Conservation (phyloP, 2,888 invertebrate genomes). For the Anthophora plumipes region DNA sequence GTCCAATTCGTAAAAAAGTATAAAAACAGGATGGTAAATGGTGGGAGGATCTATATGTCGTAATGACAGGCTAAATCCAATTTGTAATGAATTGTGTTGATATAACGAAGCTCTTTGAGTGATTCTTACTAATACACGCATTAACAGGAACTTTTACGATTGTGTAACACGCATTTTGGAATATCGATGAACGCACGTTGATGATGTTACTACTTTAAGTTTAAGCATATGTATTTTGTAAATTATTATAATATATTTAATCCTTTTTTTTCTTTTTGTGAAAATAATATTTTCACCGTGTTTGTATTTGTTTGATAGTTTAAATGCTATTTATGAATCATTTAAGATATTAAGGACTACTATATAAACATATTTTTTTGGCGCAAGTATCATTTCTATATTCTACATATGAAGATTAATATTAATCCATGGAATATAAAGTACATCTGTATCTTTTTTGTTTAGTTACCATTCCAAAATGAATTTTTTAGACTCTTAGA, state of each 20-base stretch:
- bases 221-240: too few species aligned
- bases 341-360: too few species aligned
- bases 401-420: too few species aligned
- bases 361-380: too few species aligned
- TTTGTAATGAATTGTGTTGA: constrained; percentile 12
- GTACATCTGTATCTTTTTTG: too few species aligned
- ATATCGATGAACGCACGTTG: neutral
- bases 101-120: neutral
- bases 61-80: constrained; percentile 4
- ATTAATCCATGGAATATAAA: too few species aligned
- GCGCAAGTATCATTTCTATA: too few species aligned
- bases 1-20: constrained; percentile 31
- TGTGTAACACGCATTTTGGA: neutral
- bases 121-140: constrained; percentile 1
- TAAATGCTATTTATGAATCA: too few species aligned
- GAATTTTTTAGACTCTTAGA: too few species aligned
- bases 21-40: constrained; percentile 12
- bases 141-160: constrained; percentile 5
- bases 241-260: too few species aligned
- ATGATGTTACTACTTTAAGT: neutral
- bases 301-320: too few species aligned
- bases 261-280: neutral
- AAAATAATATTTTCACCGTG: neutral
- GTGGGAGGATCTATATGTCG: constrained; percentile 8
- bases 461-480: too few species aligned